Conservation (phyloP, 2,888 invertebrate species). For the Aphodius sticticus region DNA sequence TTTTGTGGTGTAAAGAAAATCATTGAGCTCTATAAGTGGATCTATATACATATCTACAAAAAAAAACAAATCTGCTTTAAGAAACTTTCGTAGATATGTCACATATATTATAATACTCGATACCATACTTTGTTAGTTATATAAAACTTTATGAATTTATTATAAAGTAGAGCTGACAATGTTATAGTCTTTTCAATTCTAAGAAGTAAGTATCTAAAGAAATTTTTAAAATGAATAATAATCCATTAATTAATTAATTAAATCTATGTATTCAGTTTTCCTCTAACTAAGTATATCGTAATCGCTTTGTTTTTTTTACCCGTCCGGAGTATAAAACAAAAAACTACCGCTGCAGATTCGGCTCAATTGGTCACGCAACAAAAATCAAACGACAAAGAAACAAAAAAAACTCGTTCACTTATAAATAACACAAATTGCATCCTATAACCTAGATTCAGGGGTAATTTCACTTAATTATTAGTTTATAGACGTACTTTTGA, state of each 20-base stretch:
- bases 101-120: background rate
- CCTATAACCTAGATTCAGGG: background rate
- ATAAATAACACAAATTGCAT: background rate
- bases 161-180: background rate
- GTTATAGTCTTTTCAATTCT: background rate
- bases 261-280: background rate
- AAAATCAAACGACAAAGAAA: background rate
- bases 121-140: background rate
- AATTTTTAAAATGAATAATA: too few species aligned
- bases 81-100: background rate
- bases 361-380: background rate
- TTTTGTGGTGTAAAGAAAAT: slow-evolving; percentile 4
- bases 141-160: background rate
- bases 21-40: background rate
- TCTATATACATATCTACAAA: background rate
- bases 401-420: background rate
- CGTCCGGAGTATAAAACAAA: background rate
- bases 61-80: background rate
- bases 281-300: too few species aligned
- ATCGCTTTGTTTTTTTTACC: background rate
- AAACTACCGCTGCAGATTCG: background rate
- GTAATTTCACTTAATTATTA: background rate
- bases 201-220: background rate
- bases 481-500: background rate
- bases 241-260: too few species aligned